Evolutionary conservation across 2,113 vertebrate genomes (phyloP).

Genomic region (Channa argus): DNA sequence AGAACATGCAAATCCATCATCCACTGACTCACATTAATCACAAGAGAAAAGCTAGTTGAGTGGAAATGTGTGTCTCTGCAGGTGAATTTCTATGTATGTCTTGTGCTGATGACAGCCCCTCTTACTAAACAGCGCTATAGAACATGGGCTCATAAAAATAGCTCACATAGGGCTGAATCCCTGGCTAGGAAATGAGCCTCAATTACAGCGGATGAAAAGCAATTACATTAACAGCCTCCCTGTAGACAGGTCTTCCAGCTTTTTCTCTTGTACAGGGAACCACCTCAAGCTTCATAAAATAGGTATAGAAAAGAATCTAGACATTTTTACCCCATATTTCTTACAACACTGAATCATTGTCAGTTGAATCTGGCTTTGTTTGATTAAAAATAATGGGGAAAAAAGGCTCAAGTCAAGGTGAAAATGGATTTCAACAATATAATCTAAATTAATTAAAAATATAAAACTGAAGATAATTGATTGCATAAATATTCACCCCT

Average conservation of each 20-base stretch:
- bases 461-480: no score
- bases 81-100: conserved; percentile 21
- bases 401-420: no score
- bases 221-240: conserved; percentile 79
- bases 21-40: conserved; percentile 52
- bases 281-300: conserved; percentile 63
- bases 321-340: no score
- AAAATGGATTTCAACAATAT: no score
- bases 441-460: no score
- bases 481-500: no score
- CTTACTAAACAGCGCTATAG: conserved; percentile 38
- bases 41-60: conserved; percentile 31
- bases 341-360: no score
- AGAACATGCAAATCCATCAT: conserved; percentile 42
- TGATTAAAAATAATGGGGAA: no score
- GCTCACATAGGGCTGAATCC: conserved; percentile 62
- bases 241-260: conserved; percentile 51
- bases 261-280: conserved; percentile 52
- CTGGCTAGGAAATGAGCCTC: conserved; percentile 71
- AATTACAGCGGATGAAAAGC: conserved; percentile 78
- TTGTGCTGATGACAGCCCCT: conserved; percentile 26
- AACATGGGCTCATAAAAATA: conserved; percentile 73
- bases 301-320: no score
- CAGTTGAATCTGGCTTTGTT: no score
- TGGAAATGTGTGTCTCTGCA: conserved; percentile 12